Percentiles rank a stretch among this genome's conserved stretches.
These are phyloP conservation scores for Tachuris rubrigastra DNA, from an alignment of 2,113 vertebrate genomes.

Conservation along the genomic window DNA sequence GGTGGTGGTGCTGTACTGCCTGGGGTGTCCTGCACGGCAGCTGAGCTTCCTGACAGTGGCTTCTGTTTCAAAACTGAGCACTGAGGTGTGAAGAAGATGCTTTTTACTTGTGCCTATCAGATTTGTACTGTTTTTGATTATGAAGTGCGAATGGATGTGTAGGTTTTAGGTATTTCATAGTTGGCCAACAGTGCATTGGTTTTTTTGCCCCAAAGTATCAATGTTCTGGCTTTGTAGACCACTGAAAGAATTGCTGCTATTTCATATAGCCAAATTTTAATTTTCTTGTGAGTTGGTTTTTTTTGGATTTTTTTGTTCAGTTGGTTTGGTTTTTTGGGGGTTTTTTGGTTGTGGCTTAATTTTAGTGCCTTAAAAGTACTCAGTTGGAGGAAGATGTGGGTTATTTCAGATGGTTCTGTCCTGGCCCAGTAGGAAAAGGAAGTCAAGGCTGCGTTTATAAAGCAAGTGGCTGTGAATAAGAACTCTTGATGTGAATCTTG, in stretches of 20 bases:
- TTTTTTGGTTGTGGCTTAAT: conserved; percentile 37
- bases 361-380: conserved; percentile 67
- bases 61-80: not conserved
- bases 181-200: not conserved
- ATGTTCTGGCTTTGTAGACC: not conserved
- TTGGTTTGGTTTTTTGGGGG: not conserved
- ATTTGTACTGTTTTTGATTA: conserved; percentile 14
- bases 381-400: not conserved
- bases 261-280: not conserved
- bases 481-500: not conserved
- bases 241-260: conserved; percentile 38
- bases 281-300: not conserved
- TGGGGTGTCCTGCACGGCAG: not conserved
- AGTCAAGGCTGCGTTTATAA: not conserved
- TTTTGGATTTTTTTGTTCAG: not conserved
- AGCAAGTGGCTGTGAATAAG: not conserved
- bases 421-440: not conserved
- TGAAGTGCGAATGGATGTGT: not conserved
- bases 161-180: not conserved
- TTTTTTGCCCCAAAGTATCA: not conserved
- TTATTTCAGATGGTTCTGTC: not conserved
- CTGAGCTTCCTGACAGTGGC: not conserved
- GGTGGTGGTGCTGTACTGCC: not conserved
- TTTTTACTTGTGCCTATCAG: conserved; percentile 60
- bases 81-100: conserved; percentile 14